Evolutionary conservation across 2,888 invertebrate genomes (phyloP).

Genomic region (Thereva unica): DNA sequence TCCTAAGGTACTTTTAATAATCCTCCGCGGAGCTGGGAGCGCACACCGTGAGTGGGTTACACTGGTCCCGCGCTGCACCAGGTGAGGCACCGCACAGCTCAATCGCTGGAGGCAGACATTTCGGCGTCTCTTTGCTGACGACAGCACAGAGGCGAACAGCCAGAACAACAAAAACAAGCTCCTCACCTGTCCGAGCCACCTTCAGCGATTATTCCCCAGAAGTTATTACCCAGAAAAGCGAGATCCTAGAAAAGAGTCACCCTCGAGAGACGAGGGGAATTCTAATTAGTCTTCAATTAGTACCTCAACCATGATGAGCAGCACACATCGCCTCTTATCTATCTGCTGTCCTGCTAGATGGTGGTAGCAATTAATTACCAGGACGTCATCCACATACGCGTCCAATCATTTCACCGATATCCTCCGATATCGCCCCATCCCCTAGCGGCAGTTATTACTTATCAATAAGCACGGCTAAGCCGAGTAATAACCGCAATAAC

Average conservation of each 20-base stretch:
- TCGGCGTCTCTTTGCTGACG: constrained; percentile 7
- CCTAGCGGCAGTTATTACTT: constrained; percentile 14
- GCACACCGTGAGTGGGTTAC: too few species aligned
- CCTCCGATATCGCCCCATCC: background rate
- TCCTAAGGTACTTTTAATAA: constrained; percentile 14
- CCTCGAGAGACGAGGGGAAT: constrained; percentile 24
- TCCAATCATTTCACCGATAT: too few species aligned
- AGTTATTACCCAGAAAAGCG: background rate
- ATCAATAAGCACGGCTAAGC: constrained; percentile 32
- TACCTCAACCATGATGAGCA: constrained; percentile 13
- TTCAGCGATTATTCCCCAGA: constrained; percentile 8
- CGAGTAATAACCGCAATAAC: constrained; percentile 23
- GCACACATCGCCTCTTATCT: constrained; percentile 8
- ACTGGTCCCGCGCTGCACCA: too few species aligned
- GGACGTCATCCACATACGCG: background rate
- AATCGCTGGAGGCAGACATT: background rate
- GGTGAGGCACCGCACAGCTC: too few species aligned
- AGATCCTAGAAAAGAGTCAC: constrained; percentile 16
- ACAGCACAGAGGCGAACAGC: too few species aligned
- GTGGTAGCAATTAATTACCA: background rate
- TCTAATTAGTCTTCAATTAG: constrained; percentile 36
- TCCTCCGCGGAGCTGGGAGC: too few species aligned
- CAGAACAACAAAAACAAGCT: too few species aligned
- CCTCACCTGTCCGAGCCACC: too few species aligned
- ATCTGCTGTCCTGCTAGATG: constrained; percentile 9